Evolutionary conservation across 92 coral and sea anemone species (phyloP).

Genomic region (Meandrina meandrites): DNA sequence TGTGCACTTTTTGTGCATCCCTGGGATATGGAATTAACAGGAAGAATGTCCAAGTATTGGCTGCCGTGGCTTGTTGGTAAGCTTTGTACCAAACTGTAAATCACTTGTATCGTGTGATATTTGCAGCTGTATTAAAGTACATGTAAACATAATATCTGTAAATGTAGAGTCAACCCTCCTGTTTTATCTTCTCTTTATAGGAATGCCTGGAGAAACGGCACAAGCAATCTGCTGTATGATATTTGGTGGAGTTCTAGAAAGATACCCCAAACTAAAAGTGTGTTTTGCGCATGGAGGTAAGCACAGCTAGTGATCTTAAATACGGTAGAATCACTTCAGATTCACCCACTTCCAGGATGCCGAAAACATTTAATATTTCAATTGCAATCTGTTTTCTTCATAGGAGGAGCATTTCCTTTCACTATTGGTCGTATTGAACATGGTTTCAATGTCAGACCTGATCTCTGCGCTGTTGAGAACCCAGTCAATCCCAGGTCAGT

Average conservation of each 20-base stretch:
- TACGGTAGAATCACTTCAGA: not conserved
- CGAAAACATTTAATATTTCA: not conserved
- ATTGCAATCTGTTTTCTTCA: not conserved
- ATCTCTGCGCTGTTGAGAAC: constrained; percentile 90
- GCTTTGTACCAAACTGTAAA: not conserved
- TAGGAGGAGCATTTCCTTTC: constrained; percentile 95
- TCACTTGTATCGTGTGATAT: too few relatives aligned
- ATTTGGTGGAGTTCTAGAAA: constrained; percentile 95
- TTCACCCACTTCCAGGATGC: not conserved
- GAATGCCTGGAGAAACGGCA: constrained; percentile 96
- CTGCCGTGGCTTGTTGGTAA: constrained; percentile 97
- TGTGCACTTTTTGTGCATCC: constrained; percentile 95
- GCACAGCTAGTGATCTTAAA: not conserved
- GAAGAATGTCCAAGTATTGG: constrained; percentile 94
- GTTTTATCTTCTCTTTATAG: constrained; percentile 26
- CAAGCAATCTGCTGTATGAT: constrained; percentile 90
- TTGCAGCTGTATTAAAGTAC: too few relatives aligned
- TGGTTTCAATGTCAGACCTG: constrained; percentile 95
- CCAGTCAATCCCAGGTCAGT: constrained; percentile 82
- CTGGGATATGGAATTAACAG: constrained; percentile 94
- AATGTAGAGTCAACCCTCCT: too few relatives aligned
- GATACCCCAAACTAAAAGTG: constrained; percentile 87
- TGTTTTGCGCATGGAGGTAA: constrained; percentile 99
- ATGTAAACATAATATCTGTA: too few relatives aligned
- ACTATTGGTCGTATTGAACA: constrained; percentile 95